Conservation (phyloP, 2,113 vertebrate species). For the Hypomesus transpacificus region DNA sequence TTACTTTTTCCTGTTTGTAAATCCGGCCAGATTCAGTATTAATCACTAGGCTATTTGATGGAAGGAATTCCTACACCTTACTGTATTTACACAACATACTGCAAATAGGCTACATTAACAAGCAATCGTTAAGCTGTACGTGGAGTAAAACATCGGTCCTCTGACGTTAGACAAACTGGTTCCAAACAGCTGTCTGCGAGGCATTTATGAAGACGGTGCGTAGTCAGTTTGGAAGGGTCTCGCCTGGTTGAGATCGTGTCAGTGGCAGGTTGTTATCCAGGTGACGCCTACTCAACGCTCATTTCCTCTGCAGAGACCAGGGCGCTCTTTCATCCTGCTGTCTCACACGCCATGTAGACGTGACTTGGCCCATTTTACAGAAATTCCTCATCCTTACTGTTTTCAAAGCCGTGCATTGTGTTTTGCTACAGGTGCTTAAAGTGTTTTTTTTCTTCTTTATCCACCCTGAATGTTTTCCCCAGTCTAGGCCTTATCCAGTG, state of each 20-base stretch:
- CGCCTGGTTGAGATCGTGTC: slow-evolving; percentile 72
- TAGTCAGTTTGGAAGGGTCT: slow-evolving; percentile 51
- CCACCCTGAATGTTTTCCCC: not conserved
- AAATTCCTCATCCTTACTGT: slow-evolving; percentile 68
- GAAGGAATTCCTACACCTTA: too few relatives aligned
- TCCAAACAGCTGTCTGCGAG: slow-evolving; percentile 46
- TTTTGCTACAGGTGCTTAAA: slow-evolving; percentile 73
- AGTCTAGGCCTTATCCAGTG: slow-evolving; percentile 55
- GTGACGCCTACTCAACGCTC: slow-evolving; percentile 65
- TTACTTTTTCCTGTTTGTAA: too few relatives aligned
- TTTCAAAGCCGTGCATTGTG: slow-evolving; percentile 70
- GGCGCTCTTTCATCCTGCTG: slow-evolving; percentile 65
- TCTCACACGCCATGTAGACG: slow-evolving; percentile 59
- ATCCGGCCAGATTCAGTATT: too few relatives aligned
- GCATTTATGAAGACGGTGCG: slow-evolving; percentile 23
- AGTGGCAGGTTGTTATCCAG: slow-evolving; percentile 57
- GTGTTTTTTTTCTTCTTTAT: slow-evolving; percentile 6
- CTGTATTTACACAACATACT: too few relatives aligned
- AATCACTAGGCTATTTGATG: too few relatives aligned
- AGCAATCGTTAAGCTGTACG: too few relatives aligned
- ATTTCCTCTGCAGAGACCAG: slow-evolving; percentile 65
- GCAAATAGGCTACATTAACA: too few relatives aligned
- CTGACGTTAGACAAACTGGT: slow-evolving; percentile 34
- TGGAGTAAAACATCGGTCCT: not conserved
- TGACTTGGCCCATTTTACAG: slow-evolving; percentile 72